Percentiles rank a stretch among this genome's conserved stretches.
These are phyloP conservation scores for Cylloceria caligata DNA, from an alignment of 2,888 invertebrate genomes.

Conservation along the genomic window DNA sequence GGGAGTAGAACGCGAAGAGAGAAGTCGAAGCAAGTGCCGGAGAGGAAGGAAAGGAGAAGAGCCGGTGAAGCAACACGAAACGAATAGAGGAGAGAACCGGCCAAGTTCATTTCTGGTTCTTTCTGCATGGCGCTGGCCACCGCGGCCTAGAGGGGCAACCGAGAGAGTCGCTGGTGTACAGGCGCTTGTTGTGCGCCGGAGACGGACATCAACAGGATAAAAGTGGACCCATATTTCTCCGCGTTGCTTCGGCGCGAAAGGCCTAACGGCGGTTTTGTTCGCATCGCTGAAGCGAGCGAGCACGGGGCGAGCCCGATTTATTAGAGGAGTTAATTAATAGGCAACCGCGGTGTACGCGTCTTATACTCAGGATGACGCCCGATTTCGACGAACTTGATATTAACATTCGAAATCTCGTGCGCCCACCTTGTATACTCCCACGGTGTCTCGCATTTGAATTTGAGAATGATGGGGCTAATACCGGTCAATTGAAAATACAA, in stretches of 20 bases:
- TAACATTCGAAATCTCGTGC: slow-evolving; percentile 44
- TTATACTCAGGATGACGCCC: slow-evolving; percentile 58
- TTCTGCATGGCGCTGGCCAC: slow-evolving; percentile 60
- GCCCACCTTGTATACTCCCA: slow-evolving; percentile 30
- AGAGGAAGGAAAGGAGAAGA: slow-evolving; percentile 52
- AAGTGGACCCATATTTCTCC: slow-evolving; percentile 71
- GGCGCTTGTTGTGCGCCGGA: slow-evolving; percentile 48
- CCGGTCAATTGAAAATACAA: background rate
- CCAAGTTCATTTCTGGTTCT: slow-evolving; percentile 74
- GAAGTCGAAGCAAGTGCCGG: slow-evolving; percentile 35
- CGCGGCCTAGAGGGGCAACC: slow-evolving; percentile 38
- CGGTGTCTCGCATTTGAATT: background rate
- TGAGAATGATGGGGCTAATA: background rate
- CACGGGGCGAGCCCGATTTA: slow-evolving; percentile 75
- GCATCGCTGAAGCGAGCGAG: slow-evolving; percentile 52
- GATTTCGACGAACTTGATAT: slow-evolving; percentile 75
- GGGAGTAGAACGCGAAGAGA: slow-evolving; percentile 67
- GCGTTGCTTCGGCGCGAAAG: slow-evolving; percentile 51
- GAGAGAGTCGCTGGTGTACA: background rate
- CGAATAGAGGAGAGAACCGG: slow-evolving; percentile 69
- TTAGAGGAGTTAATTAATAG: slow-evolving; percentile 82
- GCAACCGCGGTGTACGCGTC: slow-evolving; percentile 72
- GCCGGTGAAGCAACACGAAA: slow-evolving; percentile 40
- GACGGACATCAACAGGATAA: slow-evolving; percentile 50
- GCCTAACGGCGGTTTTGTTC: slow-evolving; percentile 68